Percentiles rank a stretch among this genome's conserved stretches.
Conservation (phyloP, 2,113 vertebrate species). For the Hylia prasina region DNA sequence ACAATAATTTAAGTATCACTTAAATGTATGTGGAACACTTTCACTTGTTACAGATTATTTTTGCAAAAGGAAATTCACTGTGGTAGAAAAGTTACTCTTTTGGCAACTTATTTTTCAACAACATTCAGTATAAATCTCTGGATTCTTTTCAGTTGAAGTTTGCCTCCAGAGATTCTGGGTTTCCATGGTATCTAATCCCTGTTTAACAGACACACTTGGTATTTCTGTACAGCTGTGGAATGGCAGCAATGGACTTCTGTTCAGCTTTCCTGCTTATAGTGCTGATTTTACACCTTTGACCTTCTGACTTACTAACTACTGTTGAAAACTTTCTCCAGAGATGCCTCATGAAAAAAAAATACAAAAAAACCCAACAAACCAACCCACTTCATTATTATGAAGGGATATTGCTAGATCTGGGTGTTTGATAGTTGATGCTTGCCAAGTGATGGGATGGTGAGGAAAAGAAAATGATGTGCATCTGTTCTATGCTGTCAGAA, state of each 20-base stretch:
- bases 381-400: background rate
- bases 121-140: background rate
- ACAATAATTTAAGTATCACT: background rate
- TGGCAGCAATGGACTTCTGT: background rate
- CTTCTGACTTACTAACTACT: background rate
- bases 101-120: background rate
- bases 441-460: background rate
- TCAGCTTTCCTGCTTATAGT: background rate
- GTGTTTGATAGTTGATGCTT: background rate
- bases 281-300: conserved; percentile 13
- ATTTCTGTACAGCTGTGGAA: conserved; percentile 30
- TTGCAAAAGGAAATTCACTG: background rate
- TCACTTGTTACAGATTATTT: background rate
- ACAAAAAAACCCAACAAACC: too few species aligned
- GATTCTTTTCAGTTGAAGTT: background rate
- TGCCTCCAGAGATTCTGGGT: conserved; percentile 28
- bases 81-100: background rate
- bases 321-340: background rate
- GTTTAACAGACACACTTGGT: background rate
- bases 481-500: background rate
- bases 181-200: conserved; percentile 40
- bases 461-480: background rate
- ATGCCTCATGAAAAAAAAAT: background rate
- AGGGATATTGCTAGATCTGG: background rate
- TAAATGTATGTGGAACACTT: background rate